Evolutionary conservation across 2,797 vertebrate species (phyloP).

Genomic region (Eulemur rubriventer): DNA sequence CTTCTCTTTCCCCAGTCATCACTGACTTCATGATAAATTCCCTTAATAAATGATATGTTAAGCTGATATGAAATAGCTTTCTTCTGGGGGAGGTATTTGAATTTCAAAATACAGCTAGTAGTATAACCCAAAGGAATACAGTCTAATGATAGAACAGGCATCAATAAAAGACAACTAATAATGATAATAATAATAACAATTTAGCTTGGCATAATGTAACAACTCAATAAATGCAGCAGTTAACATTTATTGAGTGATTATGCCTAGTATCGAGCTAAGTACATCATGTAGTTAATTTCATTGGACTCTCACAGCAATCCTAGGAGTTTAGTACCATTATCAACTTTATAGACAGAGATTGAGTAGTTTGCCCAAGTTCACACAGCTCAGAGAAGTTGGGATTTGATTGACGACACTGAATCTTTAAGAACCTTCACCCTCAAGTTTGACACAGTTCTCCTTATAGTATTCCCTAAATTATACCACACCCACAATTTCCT

Average conservation of each 20-base stretch:
- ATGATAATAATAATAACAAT: neutral
- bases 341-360: neutral
- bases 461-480: neutral
- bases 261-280: neutral
- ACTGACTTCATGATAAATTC: neutral
- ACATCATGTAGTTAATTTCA: neutral
- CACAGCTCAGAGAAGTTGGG: neutral
- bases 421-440: neutral
- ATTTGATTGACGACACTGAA: neutral
- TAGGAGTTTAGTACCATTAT: neutral
- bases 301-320: neutral
- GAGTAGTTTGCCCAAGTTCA: neutral
- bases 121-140: neutral
- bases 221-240: neutral
- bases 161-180: neutral
- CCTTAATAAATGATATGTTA: neutral
- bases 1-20: neutral
- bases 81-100: neutral
- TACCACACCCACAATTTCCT: neutral
- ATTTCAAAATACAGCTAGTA: neutral
- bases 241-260: neutral
- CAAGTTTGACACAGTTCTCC: neutral
- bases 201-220: neutral
- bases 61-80: neutral
- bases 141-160: neutral